Base-by-base conservation (phyloP, 1,140 invertebrate species). In the Macrobrachium nipponense region DNA sequence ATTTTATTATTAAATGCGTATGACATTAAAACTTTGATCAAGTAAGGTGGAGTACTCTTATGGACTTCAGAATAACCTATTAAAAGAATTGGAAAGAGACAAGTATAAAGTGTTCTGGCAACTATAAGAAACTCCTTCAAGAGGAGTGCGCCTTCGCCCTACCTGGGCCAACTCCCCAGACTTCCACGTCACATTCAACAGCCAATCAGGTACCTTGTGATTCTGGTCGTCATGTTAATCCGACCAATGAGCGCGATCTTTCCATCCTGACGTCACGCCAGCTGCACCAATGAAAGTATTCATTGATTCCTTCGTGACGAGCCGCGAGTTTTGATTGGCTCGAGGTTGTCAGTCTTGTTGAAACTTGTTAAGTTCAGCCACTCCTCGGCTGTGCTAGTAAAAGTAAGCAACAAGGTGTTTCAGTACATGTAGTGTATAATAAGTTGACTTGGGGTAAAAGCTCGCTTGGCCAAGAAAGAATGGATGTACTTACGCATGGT, bases 151-250 rank as follows among this genome's bases (percentile, higher is more conserved):
- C 64, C 64, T 66, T 27, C 64, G n/a, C 62, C 20, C 64, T 66
- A 66, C 64, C 64, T 66, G 64, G 64, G 64, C 64, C 64, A 66
- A 66, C 64, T 66, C 64, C 27, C 77, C 60, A 11, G 77, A 79
- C 77, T 36, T 36, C 77, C 58, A 72, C 68, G 51, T 82, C 68
- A 73, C 80, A 72, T 80, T 43, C 36, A 20, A 43, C 80, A 70
- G 66, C 80, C 80, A 82, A 82, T 82, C 68, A 72, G 68, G 68
- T 59, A 58, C 80, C 80, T 73, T 73, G 58, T 73, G 58, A 70
- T 72, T 72, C 23, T n/a, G 27, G 80, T 73, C 80, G 80, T 82
- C 80, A 82, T 60, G 80, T 82, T 82, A 82, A 82, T 82, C 80
- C 80, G 51, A 61, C 80, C 80, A 82, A 82, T 82, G 80, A 82